Conservation (phyloP, 2,797 vertebrate genomes). For the Micrastur ruficollis region DNA sequence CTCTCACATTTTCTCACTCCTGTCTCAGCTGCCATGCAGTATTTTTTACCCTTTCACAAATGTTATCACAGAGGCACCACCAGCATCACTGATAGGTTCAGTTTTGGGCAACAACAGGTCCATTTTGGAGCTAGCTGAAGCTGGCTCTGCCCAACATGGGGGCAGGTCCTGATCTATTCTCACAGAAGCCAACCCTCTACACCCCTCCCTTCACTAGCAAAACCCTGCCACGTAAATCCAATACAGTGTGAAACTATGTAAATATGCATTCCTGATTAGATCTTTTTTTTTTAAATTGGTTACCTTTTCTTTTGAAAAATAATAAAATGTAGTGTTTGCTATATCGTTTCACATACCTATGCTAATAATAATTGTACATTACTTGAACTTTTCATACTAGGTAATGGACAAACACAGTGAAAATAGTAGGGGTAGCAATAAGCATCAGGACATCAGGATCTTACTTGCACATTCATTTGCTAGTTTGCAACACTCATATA, state of each 20-base stretch:
- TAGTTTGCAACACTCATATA: conserved; percentile 42
- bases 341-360: background rate
- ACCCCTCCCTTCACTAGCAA: rapidly evolving
- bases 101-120: rapidly evolving
- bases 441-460: conserved; percentile 4
- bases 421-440: background rate
- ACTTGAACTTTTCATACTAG: background rate
- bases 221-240: background rate
- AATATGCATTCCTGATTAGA: background rate
- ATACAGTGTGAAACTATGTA: background rate
- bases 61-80: background rate
- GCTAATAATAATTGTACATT: background rate
- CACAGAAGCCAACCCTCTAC: background rate
- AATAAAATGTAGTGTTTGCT: background rate
- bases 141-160: background rate
- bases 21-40: background rate
- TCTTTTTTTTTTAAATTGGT: background rate
- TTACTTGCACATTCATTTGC: conserved; percentile 52
- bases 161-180: background rate
- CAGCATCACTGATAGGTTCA: background rate
- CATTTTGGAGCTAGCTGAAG: background rate
- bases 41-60: background rate
- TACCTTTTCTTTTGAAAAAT: background rate
- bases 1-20: background rate
- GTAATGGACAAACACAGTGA: conserved; percentile 3